phyloP scores from a whole-genome alignment of 2,888 invertebrate species.

The Conops quadrifasciatus region DNA sequence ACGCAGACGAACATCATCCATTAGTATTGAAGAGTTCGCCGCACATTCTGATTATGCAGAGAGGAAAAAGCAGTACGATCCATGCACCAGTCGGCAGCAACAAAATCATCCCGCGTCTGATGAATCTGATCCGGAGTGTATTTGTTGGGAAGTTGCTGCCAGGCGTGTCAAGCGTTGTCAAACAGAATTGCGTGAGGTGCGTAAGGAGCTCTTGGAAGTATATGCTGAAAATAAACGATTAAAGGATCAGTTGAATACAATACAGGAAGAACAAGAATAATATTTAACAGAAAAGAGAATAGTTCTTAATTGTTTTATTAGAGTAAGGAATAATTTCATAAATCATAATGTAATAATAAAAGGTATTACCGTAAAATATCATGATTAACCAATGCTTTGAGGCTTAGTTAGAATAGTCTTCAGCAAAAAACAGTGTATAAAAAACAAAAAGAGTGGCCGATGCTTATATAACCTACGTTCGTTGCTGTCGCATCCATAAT shows the following conservation, averaged over 20 bases:
- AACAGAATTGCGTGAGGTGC: neutral
- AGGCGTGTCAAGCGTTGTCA: neutral
- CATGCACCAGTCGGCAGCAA: neutral
- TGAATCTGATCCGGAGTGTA: constrained; percentile 15
- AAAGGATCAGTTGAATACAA: neutral
- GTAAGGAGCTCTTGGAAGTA: neutral
- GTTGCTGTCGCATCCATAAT: no score
- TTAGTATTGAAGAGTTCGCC: constrained; percentile 9
- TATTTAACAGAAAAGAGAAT: neutral
- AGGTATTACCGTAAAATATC: no score
- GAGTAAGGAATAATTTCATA: no score
- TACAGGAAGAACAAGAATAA: neutral
- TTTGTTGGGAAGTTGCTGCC: constrained; percentile 23
- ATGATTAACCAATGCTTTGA: no score
- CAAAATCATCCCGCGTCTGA: neutral
- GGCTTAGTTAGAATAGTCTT: no score
- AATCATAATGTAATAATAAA: no score
- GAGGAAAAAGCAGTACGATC: constrained; percentile 15
- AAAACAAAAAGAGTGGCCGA: no score
- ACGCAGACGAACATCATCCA: neutral
- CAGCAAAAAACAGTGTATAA: no score
- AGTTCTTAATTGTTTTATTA: neutral
- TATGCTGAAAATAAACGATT: constrained; percentile 5
- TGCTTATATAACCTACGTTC: no score
- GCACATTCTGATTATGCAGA: constrained; percentile 14